phyloP scores from a whole-genome alignment of 2,888 invertebrate genomes.

The Epiblema foenella region DNA sequence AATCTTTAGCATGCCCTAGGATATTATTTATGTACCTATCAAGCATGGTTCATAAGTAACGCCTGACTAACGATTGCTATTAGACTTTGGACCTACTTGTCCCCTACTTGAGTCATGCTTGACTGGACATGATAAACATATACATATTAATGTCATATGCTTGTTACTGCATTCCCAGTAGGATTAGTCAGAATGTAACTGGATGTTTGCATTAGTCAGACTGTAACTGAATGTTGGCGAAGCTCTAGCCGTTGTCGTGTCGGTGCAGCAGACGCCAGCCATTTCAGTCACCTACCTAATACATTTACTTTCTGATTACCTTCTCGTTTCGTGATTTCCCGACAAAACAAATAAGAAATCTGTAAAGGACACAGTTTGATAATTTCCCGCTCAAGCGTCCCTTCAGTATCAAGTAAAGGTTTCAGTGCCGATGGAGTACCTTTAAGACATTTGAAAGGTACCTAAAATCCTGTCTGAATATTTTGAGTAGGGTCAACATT shows the following conservation, averaged over 20 bases:
- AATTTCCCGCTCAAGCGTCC: not conserved
- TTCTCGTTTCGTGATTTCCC: not conserved
- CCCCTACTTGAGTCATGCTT: constrained; percentile 24
- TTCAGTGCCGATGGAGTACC: not conserved
- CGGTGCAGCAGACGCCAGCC: not conserved
- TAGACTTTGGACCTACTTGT: constrained; percentile 25
- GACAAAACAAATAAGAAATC: constrained; percentile 7
- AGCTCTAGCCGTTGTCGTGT: not conserved
- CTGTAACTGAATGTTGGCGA: constrained; percentile 2
- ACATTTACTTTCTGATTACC: no score
- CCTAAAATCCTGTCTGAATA: constrained; percentile 1
- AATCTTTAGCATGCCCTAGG: not conserved
- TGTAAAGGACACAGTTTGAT: not conserved
- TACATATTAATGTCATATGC: constrained; percentile 32
- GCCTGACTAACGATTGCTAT: constrained; percentile 29
- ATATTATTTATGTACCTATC: constrained; percentile 24
- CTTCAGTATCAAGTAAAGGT: constrained; percentile 26
- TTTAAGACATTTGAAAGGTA: not conserved
- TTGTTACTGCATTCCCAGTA: constrained; percentile 15
- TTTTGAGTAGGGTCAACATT: not conserved
- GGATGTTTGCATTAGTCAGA: constrained; percentile 25
- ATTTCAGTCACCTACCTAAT: not conserved
- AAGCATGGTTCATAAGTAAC: constrained; percentile 14
- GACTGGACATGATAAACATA: constrained; percentile 35
- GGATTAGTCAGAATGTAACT: constrained; percentile 16